Conservation (phyloP, 1,140 invertebrate genomes). For the Drosophila sucinea region DNA sequence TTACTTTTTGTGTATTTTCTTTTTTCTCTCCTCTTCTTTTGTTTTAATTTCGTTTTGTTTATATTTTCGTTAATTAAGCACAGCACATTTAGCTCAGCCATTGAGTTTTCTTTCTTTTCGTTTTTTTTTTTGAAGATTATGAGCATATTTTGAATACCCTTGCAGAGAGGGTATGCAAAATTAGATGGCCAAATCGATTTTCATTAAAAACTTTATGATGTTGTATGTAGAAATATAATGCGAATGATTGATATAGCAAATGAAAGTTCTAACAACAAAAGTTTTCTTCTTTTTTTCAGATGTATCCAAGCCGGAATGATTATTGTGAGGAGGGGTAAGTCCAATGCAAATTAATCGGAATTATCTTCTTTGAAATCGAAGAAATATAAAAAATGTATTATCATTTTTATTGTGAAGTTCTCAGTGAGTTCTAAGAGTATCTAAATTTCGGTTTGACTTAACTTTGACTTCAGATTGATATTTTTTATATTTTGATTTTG, state of each 20-base stretch:
- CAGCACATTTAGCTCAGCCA: conserved; percentile 54
- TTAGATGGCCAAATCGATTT: too few relatives aligned
- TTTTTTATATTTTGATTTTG: neutral
- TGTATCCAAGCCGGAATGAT: too few relatives aligned
- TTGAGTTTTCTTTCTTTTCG: conserved; percentile 31
- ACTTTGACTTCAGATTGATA: neutral
- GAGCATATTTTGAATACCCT: neutral
- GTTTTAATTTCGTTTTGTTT: conserved; percentile 40
- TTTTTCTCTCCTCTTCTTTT: conserved; percentile 28
- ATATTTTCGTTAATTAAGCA: conserved; percentile 69
- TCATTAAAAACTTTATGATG: too few relatives aligned
- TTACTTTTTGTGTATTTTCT: conserved; percentile 24
- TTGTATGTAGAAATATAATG: too few relatives aligned
- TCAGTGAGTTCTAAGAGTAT: neutral
- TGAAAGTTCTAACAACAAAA: too few relatives aligned
- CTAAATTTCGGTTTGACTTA: neutral
- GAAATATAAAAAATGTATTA: too few relatives aligned
- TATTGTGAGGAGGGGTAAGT: too few relatives aligned
- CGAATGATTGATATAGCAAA: too few relatives aligned
- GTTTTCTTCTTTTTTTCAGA: too few relatives aligned
- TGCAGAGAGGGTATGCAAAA: neutral
- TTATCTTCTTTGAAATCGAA: too few relatives aligned
- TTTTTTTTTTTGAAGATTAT: conserved; percentile 6
- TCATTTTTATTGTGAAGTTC: too few relatives aligned
- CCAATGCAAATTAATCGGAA: too few relatives aligned